Conservation (phyloP, 2,113 vertebrate genomes). For the Alosa alosa region DNA sequence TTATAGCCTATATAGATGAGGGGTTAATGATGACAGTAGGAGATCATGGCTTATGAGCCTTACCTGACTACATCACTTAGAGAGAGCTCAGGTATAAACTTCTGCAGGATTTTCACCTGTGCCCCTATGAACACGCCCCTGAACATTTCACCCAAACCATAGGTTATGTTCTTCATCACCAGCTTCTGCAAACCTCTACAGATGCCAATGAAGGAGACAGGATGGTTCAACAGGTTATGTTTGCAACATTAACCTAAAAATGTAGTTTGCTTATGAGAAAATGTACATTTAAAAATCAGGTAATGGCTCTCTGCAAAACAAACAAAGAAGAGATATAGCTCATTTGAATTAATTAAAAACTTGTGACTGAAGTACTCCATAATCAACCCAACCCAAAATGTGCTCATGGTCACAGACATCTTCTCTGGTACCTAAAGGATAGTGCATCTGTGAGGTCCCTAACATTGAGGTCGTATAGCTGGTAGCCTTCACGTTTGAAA, state of each 20-base stretch:
- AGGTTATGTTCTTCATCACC: slow-evolving; percentile 79
- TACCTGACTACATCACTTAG: slow-evolving; percentile 82
- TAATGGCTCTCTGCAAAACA: background rate
- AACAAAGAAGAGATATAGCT: background rate
- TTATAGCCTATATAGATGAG: too few relatives aligned
- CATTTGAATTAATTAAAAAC: background rate
- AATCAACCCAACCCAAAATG: background rate
- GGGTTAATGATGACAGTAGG: background rate
- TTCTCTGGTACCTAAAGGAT: slow-evolving; percentile 66
- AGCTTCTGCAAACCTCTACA: slow-evolving; percentile 87
- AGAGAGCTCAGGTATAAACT: slow-evolving; percentile 87
- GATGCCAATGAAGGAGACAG: background rate
- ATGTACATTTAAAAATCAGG: background rate
- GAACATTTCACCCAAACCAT: slow-evolving; percentile 86
- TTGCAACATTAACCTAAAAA: background rate
- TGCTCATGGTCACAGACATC: background rate
- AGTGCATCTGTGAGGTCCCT: slow-evolving; percentile 80
- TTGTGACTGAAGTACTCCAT: background rate
- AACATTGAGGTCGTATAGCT: slow-evolving; percentile 78
- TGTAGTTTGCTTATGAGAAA: background rate
- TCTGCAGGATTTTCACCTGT: slow-evolving; percentile 89
- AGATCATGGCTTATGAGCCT: background rate
- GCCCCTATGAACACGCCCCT: slow-evolving; percentile 80
- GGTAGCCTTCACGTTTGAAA: slow-evolving; percentile 94
- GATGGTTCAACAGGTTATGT: background rate